Evolutionary conservation across 1,140 invertebrate genomes (phyloP).

Genomic region (Matsumurasca onukii): DNA sequence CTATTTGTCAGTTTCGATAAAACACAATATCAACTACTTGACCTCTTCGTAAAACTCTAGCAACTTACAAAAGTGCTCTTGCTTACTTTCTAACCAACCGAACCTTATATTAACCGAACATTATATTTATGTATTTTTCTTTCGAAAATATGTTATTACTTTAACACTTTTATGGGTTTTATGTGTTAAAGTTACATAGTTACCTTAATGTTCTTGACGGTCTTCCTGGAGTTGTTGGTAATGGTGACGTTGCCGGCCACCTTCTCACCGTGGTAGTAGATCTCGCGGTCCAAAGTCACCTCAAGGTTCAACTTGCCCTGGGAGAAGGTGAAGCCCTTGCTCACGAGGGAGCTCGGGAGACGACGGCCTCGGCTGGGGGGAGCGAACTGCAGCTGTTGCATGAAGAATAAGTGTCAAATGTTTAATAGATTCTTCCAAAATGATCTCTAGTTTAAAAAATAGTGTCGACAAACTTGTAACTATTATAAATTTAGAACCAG

Average conservation of each 20-base stretch:
- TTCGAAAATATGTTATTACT: too few species aligned
- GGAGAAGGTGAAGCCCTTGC: constrained; percentile 90
- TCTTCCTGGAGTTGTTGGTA: constrained; percentile 85
- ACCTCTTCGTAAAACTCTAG: too few species aligned
- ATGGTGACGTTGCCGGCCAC: constrained; percentile 79
- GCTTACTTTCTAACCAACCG: too few species aligned
- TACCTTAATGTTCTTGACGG: constrained; percentile 83
- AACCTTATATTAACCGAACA: too few species aligned
- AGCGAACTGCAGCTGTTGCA: constrained; percentile 72
- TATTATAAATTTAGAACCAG: too few species aligned
- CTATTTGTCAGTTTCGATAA: too few species aligned
- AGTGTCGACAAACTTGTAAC: constrained; percentile 7
- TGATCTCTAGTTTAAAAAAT: too few species aligned
- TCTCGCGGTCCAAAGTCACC: constrained; percentile 81
- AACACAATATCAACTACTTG: too few species aligned
- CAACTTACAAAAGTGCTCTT: too few species aligned
- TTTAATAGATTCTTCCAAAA: background rate
- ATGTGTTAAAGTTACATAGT: background rate
- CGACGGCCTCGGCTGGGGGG: constrained; percentile 65
- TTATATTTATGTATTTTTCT: too few species aligned
- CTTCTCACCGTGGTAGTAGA: constrained; percentile 89
- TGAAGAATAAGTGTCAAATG: too few species aligned
- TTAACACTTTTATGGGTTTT: too few species aligned
- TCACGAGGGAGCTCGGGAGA: constrained; percentile 82
- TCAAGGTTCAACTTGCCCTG: constrained; percentile 86